Evolutionary conservation across 2,113 vertebrate species (phyloP), one percentile per base, ranked within the genome.

Genomic region (Acanthochromis polyacanthus): DNA sequence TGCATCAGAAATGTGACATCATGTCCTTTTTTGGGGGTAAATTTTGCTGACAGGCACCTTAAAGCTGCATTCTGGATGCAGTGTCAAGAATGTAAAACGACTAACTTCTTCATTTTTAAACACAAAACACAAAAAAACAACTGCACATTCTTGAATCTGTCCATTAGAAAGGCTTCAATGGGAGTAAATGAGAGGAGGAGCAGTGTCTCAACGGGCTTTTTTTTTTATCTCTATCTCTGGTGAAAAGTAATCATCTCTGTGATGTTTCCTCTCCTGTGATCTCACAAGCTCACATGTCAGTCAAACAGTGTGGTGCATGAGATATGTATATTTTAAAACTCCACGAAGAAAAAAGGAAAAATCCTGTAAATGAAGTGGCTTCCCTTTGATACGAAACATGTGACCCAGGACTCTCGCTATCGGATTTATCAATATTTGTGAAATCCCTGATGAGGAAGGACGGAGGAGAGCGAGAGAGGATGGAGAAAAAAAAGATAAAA

Each of bases 401-500:
- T 32, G 28, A 76, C 5, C 7, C 20, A 28, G 70, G 70, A 78
- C 25, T 69, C 32, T 50, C 1, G 3, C 17, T 8, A 50, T 62
- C 51, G n/a, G 16, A 71, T 86, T 71, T 22, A 84, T 69, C 75
- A 72, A 82, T 81, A 73, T 57, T 64, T 78, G 63, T 73, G 71
- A 82, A 88, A 78, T 30, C 25, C 16, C 17, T 23, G 67, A 80
- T 69, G 69, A 65, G 48, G 62, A 62, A 25, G 19, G 61, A 79
- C 8, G 14, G 36, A 36, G 50, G 38, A 11, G 45, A 20, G 51
- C 25, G 25, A 32, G 30, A 32, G 30, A 32, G 30, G 30, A 32
- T 32, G 40, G 10, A 43, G 40, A 2, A 11, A 43, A 43, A 43
- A 43, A 43, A 43, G 1, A 36, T 36, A 43, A 43, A 12, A 43